phyloP scores from a whole-genome alignment of 2,888 invertebrate genomes.

The Lymantria monacha region DNA sequence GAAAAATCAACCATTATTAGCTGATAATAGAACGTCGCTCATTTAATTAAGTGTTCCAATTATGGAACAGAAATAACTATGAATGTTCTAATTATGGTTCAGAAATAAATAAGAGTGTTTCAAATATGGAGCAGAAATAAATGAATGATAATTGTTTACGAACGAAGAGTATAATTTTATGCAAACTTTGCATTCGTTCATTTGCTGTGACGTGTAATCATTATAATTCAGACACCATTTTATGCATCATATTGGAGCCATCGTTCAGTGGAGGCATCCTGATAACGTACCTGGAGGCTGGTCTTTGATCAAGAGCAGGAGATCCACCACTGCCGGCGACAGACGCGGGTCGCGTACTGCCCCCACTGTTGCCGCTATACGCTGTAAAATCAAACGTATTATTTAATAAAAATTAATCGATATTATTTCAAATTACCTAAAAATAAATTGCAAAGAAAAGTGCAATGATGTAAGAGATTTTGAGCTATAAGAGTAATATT shows the following conservation, averaged over 20 bases:
- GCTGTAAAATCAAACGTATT: slow-evolving; percentile 38
- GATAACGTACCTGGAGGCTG: slow-evolving; percentile 60
- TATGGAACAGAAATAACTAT: too few species aligned
- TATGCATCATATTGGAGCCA: too few species aligned
- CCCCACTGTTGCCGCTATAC: slow-evolving; percentile 55
- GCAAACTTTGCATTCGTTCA: too few species aligned
- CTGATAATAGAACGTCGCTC: not conserved
- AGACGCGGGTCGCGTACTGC: slow-evolving; percentile 59
- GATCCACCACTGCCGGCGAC: slow-evolving; percentile 71
- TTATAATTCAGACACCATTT: too few species aligned
- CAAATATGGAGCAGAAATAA: too few species aligned
- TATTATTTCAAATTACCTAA: not conserved
- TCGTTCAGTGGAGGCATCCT: too few species aligned
- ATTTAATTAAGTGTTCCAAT: not conserved
- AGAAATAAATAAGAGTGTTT: too few species aligned
- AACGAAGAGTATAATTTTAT: too few species aligned
- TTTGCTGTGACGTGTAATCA: too few species aligned
- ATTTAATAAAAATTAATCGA: not conserved
- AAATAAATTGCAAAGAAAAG: not conserved
- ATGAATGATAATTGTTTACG: too few species aligned
- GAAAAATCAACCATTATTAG: not conserved
- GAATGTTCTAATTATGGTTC: too few species aligned
- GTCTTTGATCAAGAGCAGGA: slow-evolving; percentile 67
- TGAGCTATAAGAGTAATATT: too few species aligned
- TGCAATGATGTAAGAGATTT: not conserved